Percentiles rank a stretch among this genome's conserved stretches.
phyloP scores from a whole-genome alignment of 2,113 vertebrate species.

The Progne subis region DNA sequence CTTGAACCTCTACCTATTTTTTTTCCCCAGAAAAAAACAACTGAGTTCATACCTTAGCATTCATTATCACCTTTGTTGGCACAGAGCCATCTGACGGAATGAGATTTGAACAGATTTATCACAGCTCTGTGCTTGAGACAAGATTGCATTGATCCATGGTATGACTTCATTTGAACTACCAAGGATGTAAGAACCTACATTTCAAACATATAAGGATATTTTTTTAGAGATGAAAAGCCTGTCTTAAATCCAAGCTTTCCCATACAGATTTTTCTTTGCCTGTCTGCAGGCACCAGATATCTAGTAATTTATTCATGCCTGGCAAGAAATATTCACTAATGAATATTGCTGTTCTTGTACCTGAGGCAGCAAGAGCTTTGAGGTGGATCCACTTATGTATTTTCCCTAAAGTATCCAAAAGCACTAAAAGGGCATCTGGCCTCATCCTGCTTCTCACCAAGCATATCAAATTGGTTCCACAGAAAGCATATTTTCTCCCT shows the following conservation, averaged over 20 bases:
- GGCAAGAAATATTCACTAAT: constrained; percentile 28
- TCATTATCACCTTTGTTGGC: background rate
- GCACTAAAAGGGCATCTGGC: background rate
- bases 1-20: background rate
- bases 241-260: constrained; percentile 21
- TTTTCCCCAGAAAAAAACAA: background rate
- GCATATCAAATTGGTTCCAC: background rate
- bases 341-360: background rate
- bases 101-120: constrained; percentile 23
- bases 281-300: constrained; percentile 31
- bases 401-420: background rate
- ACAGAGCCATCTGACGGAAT: background rate
- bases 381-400: background rate
- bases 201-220: background rate
- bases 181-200: background rate
- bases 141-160: constrained; percentile 22
- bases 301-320: constrained; percentile 36
- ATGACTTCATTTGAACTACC: background rate
- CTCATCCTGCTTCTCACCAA: background rate
- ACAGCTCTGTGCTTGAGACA: background rate
- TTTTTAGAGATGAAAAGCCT: background rate
- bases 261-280: background rate
- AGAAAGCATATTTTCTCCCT: background rate
- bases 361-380: background rate
- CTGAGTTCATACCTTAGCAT: background rate